A percentile compares a stretch with the other conserved stretches of the same genome.
These are phyloP conservation scores for Glaucidium brasilianum DNA, from an alignment of 2,113 vertebrate species.

Conservation along the genomic window DNA sequence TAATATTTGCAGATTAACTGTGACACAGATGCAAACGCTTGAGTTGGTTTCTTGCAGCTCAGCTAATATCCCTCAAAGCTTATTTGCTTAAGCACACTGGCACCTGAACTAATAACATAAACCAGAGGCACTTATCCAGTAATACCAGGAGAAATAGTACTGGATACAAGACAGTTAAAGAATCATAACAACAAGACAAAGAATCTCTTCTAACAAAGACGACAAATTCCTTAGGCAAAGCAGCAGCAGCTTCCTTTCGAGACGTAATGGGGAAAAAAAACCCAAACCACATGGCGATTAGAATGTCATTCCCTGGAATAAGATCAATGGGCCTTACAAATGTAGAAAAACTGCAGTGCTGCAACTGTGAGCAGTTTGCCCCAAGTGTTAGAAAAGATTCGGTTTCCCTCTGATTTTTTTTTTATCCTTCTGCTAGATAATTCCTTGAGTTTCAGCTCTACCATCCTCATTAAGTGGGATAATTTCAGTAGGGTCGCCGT, in stretches of 20 bases:
- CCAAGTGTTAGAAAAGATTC: background rate
- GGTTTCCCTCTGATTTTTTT: background rate
- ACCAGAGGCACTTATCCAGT: background rate
- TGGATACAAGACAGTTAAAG: accelerated
- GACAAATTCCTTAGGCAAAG: background rate
- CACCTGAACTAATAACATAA: background rate
- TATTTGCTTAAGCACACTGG: background rate
- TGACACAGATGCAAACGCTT: background rate
- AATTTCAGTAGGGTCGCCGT: accelerated
- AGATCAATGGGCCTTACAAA: background rate
- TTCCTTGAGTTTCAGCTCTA: background rate
- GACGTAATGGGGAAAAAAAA: background rate
- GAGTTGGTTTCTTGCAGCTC: background rate
- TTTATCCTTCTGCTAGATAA: background rate
- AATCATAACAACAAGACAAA: background rate
- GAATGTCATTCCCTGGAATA: background rate
- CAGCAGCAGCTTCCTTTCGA: background rate
- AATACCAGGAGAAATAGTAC: background rate
- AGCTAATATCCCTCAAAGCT: background rate
- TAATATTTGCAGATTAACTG: background rate
- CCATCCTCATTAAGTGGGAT: background rate
- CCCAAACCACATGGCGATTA: background rate
- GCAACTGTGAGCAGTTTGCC: background rate
- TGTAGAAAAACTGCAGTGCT: background rate
- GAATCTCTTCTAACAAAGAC: background rate